Evolutionary conservation across 2,888 invertebrate species (phyloP).

Genomic region (Elgonia sp.): DNA sequence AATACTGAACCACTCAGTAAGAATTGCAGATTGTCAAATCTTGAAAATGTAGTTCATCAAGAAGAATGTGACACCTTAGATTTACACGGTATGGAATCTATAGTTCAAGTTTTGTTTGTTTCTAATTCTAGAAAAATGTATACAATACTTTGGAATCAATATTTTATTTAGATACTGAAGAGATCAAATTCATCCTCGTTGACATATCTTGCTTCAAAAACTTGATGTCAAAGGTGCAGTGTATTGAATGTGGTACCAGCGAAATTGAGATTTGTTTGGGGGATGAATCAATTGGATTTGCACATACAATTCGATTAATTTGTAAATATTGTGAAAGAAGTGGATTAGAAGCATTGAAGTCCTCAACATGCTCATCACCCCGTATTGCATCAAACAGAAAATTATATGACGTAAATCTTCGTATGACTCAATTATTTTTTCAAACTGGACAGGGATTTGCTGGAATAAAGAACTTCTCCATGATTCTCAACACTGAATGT

Average conservation of each 20-base stretch:
- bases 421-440: not conserved
- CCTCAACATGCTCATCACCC: not conserved
- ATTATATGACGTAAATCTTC: not conserved
- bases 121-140: no score
- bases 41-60: no score
- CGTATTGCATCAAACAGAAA: not conserved
- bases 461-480: not conserved
- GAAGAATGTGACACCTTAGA: no score
- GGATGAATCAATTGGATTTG: not conserved
- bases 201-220: not conserved
- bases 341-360: not conserved
- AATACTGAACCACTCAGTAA: no score
- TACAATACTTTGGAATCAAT: not conserved
- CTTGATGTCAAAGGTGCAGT: not conserved
- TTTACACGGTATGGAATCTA: no score
- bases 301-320: not conserved
- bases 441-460: not conserved
- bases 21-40: no score
- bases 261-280: not conserved
- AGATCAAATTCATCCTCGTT: not conserved
- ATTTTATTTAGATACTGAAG: not conserved
- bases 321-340: not conserved
- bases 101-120: no score
- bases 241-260: not conserved
- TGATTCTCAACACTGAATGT: not conserved